phyloP scores from a whole-genome alignment of 2,888 invertebrate genomes.

The Kryphioiulus occultus region DNA sequence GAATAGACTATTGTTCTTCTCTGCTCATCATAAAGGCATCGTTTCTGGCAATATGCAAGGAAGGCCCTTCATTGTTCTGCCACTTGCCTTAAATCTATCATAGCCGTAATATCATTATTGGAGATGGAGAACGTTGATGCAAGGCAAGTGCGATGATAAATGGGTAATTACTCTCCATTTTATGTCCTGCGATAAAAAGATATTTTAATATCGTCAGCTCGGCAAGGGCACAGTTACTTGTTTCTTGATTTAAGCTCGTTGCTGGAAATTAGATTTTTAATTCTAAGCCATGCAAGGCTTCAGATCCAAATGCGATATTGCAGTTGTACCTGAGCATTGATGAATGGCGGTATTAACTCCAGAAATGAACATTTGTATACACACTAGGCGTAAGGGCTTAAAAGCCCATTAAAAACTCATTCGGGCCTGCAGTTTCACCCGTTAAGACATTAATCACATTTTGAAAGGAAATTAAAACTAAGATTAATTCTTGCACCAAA shows the following conservation, averaged over 20 bases:
- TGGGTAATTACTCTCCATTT: background rate
- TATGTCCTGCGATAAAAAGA: background rate
- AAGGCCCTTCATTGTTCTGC: background rate
- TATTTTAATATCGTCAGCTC: background rate
- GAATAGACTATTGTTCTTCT: background rate
- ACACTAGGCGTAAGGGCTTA: background rate
- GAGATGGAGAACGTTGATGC: background rate
- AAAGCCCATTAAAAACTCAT: background rate
- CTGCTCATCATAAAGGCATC: background rate
- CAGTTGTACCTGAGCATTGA: background rate
- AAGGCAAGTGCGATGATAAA: background rate
- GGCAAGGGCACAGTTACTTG: background rate
- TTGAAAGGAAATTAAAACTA: background rate
- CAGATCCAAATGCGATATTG: background rate
- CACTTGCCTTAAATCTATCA: background rate
- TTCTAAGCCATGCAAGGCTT: background rate
- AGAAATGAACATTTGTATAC: background rate
- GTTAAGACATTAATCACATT: background rate
- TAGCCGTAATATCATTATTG: background rate
- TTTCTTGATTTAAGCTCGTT: background rate
- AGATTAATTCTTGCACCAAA: background rate
- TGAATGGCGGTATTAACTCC: background rate
- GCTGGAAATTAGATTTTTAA: constrained; percentile 5
- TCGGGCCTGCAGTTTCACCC: background rate
- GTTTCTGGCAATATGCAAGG: background rate